Evolutionary conservation across 1,140 invertebrate species (phyloP), one percentile per base, ranked within the genome.

Genomic region (Psilanteris sp.): DNA sequence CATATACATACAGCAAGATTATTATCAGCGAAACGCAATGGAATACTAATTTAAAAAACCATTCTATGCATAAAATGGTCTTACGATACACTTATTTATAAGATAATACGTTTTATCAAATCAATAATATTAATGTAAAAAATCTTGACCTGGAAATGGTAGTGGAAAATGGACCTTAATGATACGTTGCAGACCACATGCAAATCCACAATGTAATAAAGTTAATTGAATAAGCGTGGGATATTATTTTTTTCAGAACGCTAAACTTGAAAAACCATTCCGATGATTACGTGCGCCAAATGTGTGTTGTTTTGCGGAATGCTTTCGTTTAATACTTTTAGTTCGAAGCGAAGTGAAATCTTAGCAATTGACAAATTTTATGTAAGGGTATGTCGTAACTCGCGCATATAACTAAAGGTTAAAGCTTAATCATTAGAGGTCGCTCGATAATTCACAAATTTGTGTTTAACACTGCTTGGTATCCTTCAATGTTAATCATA

Each of bases 301-400:
- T 0, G 26, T n/a, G 1, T 10, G 9, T 46, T 39, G 10, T 43
- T 29, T 36, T 27, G 29, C 18, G n/a, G 55, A 43, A 11, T 22
- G 22, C 14, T 31, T 48, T 4, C 10, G 10, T n/a, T 52, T 67
- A 54, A 55, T 67, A 46, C 36, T 26, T 50, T 66, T 52, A 66
- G 14, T 18, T 5, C 27, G 34, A 52, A 52, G 43, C 54, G 36
- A 29, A 67, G 50, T 46, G 62, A 67, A 67, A 67, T 55, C 62
- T 54, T 67, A 67, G 62, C 37, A 67, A 67, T 67, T 55, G 62
- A 37, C 24, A 15, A 67, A 55, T 67, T 55, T 67, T 67, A 67
- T 18, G 50, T 67, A 67, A 67, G 48, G n/a, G 1, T 62, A 13
- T 46, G 39, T 48, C 50, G 62, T 55, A 67, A 66, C 44, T 16